Evolutionary conservation across 2,888 invertebrate species (phyloP).

Genomic region (Harpalus rubripes): DNA sequence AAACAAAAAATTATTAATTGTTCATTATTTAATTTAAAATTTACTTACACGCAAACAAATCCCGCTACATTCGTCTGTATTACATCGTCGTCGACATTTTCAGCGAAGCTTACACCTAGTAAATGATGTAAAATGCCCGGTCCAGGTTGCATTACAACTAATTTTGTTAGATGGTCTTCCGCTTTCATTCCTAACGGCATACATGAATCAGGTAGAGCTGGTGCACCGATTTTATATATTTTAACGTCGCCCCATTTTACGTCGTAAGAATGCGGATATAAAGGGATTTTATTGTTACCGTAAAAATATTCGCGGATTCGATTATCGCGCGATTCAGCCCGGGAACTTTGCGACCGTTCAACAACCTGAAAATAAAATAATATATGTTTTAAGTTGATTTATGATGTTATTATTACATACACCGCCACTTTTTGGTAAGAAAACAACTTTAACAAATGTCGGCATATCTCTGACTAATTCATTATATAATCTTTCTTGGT

Average conservation of each 20-base stretch:
- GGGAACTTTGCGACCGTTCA: slow-evolving; percentile 86
- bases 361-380: slow-evolving; percentile 83
- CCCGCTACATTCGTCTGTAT: slow-evolving; percentile 93
- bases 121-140: slow-evolving; percentile 91
- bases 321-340: slow-evolving; percentile 88
- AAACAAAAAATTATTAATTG: slow-evolving; percentile 55
- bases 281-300: slow-evolving; percentile 84
- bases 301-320: slow-evolving; percentile 97
- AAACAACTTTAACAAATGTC: slow-evolving; percentile 93
- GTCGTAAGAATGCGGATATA: slow-evolving; percentile 97
- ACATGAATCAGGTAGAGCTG: slow-evolving; percentile 95
- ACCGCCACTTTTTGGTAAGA: slow-evolving; percentile 97
- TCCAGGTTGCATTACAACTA: slow-evolving; percentile 89
- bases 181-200: slow-evolving; percentile 97
- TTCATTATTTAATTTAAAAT: background rate
- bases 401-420: slow-evolving; percentile 79
- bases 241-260: slow-evolving; percentile 93
- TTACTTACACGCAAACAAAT: slow-evolving; percentile 93
- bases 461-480: slow-evolving; percentile 97
- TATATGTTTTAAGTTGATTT: too few relatives aligned
- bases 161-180: slow-evolving; percentile 93
- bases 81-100: slow-evolving; percentile 90
- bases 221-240: slow-evolving; percentile 96
- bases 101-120: slow-evolving; percentile 92
- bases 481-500: slow-evolving; percentile 97